Conservation (phyloP, 2,888 invertebrate genomes). For the Andrena trimmerana region DNA sequence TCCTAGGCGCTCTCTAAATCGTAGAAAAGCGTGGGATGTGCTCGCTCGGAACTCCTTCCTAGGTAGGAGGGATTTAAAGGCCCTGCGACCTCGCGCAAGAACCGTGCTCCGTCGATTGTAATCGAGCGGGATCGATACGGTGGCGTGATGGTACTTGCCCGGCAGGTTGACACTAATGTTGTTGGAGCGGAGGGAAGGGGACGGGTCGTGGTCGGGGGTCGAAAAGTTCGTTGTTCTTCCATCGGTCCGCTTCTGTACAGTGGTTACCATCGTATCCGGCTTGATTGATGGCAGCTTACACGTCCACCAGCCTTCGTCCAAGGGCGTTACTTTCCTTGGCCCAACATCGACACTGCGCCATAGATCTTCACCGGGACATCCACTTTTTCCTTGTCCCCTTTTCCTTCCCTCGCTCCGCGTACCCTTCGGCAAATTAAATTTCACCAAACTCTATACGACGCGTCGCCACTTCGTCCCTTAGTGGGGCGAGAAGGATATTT, state of each 20-base stretch:
- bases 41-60: too few species aligned
- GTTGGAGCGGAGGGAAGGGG: slow-evolving; percentile 46
- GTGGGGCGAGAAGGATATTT: slow-evolving; percentile 9
- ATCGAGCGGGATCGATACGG: slow-evolving; percentile 17
- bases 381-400: slow-evolving; percentile 25
- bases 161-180: slow-evolving; percentile 2
- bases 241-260: slow-evolving; percentile 55
- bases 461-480: neutral
- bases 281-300: slow-evolving; percentile 73
- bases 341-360: slow-evolving; percentile 28
- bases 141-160: neutral
- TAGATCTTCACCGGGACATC: slow-evolving; percentile 46
- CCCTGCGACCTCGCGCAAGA: neutral
- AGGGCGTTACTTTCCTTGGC: slow-evolving; percentile 52
- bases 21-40: too few species aligned
- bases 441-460: neutral
- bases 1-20: neutral
- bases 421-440: slow-evolving; percentile 36
- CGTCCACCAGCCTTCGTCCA: slow-evolving; percentile 42
- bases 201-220: slow-evolving; percentile 52
- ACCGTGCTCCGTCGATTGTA: neutral
- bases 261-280: slow-evolving; percentile 38
- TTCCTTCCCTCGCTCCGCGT: neutral
- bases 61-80: too few species aligned
- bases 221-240: slow-evolving; percentile 63